Percentiles rank a stretch among this genome's conserved stretches.
phyloP scores from a whole-genome alignment of 2,113 vertebrate genomes.

The Campylorhamphus procurvoides region DNA sequence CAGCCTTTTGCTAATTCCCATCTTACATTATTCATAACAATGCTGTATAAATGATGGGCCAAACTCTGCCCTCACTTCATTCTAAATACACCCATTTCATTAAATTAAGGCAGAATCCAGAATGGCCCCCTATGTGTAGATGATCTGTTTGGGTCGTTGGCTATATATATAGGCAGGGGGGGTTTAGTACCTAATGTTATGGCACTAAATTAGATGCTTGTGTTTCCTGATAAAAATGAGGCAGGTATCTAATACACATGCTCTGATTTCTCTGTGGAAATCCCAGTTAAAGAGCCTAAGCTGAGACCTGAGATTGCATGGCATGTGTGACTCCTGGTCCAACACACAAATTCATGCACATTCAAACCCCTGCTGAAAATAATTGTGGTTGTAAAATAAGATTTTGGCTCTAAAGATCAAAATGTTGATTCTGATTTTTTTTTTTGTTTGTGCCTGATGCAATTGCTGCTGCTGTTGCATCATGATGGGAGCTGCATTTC shows the following conservation, averaged over 20 bases:
- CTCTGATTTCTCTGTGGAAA: not conserved
- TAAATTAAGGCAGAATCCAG: not conserved
- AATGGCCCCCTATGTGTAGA: accelerated
- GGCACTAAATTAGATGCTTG: not conserved
- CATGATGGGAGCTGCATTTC: not conserved
- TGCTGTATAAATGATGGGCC: not conserved
- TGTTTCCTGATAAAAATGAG: not conserved
- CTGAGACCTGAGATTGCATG: not conserved
- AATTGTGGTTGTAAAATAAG: not conserved
- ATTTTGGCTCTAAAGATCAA: not conserved
- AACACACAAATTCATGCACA: not conserved
- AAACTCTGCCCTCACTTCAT: not conserved
- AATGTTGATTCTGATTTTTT: not conserved
- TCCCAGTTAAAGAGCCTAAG: not conserved
- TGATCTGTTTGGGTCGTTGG: not conserved
- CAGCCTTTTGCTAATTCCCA: not conserved
- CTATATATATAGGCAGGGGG: not conserved
- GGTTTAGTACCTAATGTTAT: not conserved
- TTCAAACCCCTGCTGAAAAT: not conserved
- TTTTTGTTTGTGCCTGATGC: not conserved
- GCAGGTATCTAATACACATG: not conserved
- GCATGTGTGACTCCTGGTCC: not conserved
- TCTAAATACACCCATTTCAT: not conserved
- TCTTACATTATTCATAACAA: not conserved
- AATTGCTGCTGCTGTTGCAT: not conserved